phyloP scores from a whole-genome alignment of 2,797 vertebrate species.

The Mareca penelope region DNA sequence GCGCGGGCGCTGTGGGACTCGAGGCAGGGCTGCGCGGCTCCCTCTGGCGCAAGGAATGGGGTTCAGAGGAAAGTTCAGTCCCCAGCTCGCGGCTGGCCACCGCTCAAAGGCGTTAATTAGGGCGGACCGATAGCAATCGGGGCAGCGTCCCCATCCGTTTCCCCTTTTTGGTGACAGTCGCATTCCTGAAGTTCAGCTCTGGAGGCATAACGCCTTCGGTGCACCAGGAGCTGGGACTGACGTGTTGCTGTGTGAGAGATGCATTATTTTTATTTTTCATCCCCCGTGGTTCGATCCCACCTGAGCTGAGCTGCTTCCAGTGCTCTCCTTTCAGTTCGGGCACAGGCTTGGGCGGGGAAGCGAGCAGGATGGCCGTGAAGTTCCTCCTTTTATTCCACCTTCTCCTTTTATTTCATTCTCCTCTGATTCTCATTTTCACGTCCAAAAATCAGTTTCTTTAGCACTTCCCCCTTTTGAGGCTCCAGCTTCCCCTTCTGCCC shows the following conservation, averaged over 20 bases:
- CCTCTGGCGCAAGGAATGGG: neutral
- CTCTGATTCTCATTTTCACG: neutral
- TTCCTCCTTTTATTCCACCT: neutral
- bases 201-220: neutral
- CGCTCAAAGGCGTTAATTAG: conserved; percentile 63
- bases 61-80: conserved; percentile 5
- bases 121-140: neutral
- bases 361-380: neutral
- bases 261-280: neutral
- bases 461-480: neutral
- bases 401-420: neutral
- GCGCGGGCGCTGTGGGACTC: neutral
- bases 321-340: neutral
- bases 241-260: accelerated
- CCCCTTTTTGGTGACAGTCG: neutral
- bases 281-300: neutral
- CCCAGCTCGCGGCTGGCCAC: conserved; percentile 41
- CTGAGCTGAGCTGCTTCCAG: neutral
- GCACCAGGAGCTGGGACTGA: accelerated
- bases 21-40: conserved; percentile 10
- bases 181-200: conserved; percentile 23
- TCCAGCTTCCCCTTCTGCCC: neutral
- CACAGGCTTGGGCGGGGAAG: neutral
- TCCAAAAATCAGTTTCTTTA: neutral
- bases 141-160: neutral